Percentiles rank a stretch among this genome's conserved stretches.
Conservation (phyloP, 2,888 invertebrate species). For the Torymus tubicola region DNA sequence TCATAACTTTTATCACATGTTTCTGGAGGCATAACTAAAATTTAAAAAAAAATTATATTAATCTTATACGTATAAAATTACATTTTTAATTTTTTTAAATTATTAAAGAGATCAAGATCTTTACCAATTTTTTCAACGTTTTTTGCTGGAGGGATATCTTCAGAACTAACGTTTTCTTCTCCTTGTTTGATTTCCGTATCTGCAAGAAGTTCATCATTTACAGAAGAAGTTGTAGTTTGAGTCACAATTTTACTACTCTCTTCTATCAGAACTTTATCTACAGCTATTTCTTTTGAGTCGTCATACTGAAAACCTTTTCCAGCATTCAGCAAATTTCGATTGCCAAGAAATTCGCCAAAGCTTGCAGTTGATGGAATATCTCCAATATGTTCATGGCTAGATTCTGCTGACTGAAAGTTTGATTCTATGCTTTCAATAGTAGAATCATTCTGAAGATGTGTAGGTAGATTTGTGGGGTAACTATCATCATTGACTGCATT, state of each 20-base stretch:
- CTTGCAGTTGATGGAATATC: conserved; percentile 63
- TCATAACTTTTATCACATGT: conserved; percentile 50
- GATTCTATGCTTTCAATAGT: conserved; percentile 42
- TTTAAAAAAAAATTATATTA: conserved; percentile 19
- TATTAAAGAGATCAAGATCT: not conserved
- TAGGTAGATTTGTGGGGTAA: conserved; percentile 16
- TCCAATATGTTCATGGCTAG: conserved; percentile 61
- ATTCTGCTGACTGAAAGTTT: conserved; percentile 56
- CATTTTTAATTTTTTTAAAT: conserved; percentile 4
- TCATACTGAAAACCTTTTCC: conserved; percentile 63
- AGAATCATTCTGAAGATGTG: conserved; percentile 47
- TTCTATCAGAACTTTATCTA: conserved; percentile 48
- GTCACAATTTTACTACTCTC: conserved; percentile 5
- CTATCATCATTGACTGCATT: conserved; percentile 14
- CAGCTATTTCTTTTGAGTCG: conserved; percentile 56
- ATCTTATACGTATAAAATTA: not conserved
- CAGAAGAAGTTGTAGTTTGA: conserved; percentile 40
- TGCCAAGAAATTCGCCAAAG: conserved; percentile 67
- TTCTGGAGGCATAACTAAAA: conserved; percentile 51
- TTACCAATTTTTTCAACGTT: conserved; percentile 53
- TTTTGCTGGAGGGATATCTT: conserved; percentile 33
- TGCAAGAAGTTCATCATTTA: conserved; percentile 45
- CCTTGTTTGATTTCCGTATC: conserved; percentile 38
- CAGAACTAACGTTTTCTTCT: conserved; percentile 41
- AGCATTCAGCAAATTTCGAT: conserved; percentile 70